phyloP scores from a whole-genome alignment of 2,888 invertebrate species.

The Pseudolycoriella hygida region DNA sequence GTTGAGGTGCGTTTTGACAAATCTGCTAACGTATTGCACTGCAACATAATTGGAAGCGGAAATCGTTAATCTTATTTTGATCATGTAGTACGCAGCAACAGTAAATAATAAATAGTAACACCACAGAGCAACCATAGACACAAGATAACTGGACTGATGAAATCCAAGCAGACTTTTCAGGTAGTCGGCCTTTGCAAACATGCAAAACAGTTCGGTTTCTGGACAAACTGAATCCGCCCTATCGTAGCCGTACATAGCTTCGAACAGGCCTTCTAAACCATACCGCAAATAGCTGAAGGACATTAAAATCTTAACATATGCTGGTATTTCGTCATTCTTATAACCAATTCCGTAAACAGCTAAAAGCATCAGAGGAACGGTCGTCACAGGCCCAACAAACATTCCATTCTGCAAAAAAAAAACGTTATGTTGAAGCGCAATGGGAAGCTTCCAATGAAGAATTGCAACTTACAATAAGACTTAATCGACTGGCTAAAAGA shows the following conservation, averaged over 20 bases:
- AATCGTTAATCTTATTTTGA: constrained; percentile 51
- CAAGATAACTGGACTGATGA: constrained; percentile 47
- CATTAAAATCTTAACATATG: constrained; percentile 58
- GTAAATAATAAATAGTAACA: constrained; percentile 55
- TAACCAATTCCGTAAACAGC: constrained; percentile 78
- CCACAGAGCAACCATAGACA: constrained; percentile 45
- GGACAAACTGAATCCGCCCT: constrained; percentile 60
- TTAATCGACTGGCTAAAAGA: constrained; percentile 54
- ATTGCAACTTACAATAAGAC: constrained; percentile 47
- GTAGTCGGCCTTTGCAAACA: constrained; percentile 53
- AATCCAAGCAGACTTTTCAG: constrained; percentile 60
- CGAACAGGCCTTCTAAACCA: constrained; percentile 62
- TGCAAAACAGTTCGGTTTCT: constrained; percentile 49
- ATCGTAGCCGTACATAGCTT: constrained; percentile 62
- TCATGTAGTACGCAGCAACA: constrained; percentile 46
- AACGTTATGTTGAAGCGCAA: constrained; percentile 2
- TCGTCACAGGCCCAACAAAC: constrained; percentile 73
- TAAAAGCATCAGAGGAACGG: constrained; percentile 75
- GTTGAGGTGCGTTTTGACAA: constrained; percentile 47
- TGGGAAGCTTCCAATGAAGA: neutral
- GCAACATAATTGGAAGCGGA: constrained; percentile 48
- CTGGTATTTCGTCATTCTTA: constrained; percentile 46
- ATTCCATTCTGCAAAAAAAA: constrained; percentile 49
- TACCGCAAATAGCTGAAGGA: constrained; percentile 69
- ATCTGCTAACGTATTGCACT: constrained; percentile 47